Conservation (phyloP, 2,888 invertebrate species). For the Melanophora roralis region DNA sequence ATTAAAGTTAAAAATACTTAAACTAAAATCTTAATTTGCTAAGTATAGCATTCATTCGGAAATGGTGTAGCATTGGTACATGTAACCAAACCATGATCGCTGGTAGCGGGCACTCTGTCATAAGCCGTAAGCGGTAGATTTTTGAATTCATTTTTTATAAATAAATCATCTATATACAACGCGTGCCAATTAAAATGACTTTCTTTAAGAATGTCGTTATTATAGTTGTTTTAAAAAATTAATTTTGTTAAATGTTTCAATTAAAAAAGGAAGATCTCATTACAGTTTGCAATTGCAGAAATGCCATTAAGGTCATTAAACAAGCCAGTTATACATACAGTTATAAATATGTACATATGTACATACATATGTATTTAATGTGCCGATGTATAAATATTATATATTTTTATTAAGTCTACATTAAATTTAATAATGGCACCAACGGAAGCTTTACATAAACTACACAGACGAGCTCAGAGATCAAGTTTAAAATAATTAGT, state of each 20-base stretch:
- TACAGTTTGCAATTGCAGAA: slow-evolving; percentile 13
- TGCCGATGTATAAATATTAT: no score
- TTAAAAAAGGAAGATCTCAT: slow-evolving; percentile 49
- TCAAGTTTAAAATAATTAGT: slow-evolving; percentile 59
- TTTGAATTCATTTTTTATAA: no score
- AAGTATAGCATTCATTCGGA: no score
- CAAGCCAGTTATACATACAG: no score
- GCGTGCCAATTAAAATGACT: slow-evolving; percentile 28
- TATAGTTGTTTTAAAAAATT: not conserved
- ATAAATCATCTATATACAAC: not conserved
- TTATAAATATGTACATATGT: no score
- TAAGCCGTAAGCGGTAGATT: no score
- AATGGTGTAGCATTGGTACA: no score
- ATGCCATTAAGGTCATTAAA: not conserved
- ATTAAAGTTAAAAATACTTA: no score
- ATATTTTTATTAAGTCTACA: slow-evolving; percentile 37
- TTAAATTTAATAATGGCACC: slow-evolving; percentile 60
- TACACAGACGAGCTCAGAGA: slow-evolving; percentile 48
- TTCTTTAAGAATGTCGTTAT: not conserved
- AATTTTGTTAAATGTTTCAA: slow-evolving; percentile 24
- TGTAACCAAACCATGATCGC: no score
- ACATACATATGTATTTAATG: no score
- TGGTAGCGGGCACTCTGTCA: no score
- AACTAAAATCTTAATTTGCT: no score
- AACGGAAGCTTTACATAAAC: slow-evolving; percentile 59